phyloP scores from a whole-genome alignment of 2,888 invertebrate genomes.

The Plagodis pulveraria region DNA sequence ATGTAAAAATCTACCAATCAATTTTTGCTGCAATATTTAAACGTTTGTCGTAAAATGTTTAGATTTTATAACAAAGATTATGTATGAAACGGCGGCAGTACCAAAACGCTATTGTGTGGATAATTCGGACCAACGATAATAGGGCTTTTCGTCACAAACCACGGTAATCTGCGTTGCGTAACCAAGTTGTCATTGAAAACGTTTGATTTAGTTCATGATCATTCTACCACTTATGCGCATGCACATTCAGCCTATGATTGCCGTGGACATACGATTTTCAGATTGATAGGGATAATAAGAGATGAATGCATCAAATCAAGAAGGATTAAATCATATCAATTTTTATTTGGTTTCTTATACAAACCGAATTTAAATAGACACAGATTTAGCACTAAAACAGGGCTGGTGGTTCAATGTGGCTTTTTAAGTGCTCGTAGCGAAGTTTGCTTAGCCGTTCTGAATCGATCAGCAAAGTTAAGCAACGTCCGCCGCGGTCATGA shows the following conservation, averaged over 20 bases:
- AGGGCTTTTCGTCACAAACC: constrained; percentile 63
- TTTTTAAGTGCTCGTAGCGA: too few relatives aligned
- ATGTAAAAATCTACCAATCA: too few relatives aligned
- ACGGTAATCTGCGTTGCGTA: constrained; percentile 67
- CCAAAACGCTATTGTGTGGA: constrained; percentile 42
- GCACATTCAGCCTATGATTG: neutral
- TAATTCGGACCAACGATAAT: constrained; percentile 54
- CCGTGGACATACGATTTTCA: constrained; percentile 5
- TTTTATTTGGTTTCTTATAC: too few relatives aligned
- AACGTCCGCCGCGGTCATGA: too few relatives aligned
- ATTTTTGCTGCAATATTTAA: neutral
- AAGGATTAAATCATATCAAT: too few relatives aligned
- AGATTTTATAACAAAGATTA: constrained; percentile 24
- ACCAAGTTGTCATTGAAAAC: constrained; percentile 60
- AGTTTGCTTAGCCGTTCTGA: too few relatives aligned
- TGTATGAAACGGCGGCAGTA: constrained; percentile 28
- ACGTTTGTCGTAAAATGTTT: constrained; percentile 8
- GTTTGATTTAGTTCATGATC: constrained; percentile 36
- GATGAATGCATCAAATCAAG: too few relatives aligned
- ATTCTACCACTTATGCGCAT: constrained; percentile 20
- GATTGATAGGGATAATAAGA: too few relatives aligned
- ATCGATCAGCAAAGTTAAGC: too few relatives aligned
- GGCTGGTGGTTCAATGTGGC: too few relatives aligned
- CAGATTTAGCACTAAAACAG: too few relatives aligned
- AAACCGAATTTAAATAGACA: too few relatives aligned